A percentile compares a stretch with the other conserved stretches of the same genome.
phyloP scores from a whole-genome alignment of 1,140 invertebrate genomes.

The Drosophila pachea region DNA sequence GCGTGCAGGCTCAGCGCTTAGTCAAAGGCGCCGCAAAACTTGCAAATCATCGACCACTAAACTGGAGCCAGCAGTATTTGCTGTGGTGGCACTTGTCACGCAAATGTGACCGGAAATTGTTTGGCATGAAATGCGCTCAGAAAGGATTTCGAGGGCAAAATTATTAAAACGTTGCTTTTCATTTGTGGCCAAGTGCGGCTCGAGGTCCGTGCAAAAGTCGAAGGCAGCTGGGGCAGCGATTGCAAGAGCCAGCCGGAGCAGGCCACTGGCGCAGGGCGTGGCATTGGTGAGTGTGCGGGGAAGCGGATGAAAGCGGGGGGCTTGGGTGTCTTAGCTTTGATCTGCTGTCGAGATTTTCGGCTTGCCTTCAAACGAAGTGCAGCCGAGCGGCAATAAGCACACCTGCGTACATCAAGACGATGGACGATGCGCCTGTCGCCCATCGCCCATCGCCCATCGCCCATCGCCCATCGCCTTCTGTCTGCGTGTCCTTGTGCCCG shows the following conservation, averaged over 20 bases:
- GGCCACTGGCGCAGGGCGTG: background rate
- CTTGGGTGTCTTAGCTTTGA: constrained; percentile 55
- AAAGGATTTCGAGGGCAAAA: constrained; percentile 60
- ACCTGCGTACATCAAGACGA: constrained; percentile 69
- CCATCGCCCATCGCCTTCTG: constrained; percentile 1
- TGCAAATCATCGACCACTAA: constrained; percentile 30
- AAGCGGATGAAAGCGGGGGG: no score
- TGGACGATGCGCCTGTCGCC: constrained; percentile 26
- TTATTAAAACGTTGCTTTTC: constrained; percentile 69
- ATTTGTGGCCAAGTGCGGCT: constrained; percentile 42
- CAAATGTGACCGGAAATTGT: constrained; percentile 68
- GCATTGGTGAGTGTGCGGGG: background rate
- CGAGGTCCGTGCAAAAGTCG: constrained; percentile 34
- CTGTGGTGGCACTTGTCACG: constrained; percentile 51
- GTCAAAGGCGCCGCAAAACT: constrained; percentile 38
- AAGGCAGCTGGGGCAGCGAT: constrained; percentile 39
- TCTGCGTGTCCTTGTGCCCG: no score
- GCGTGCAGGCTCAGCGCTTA: constrained; percentile 9
- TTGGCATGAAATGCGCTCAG: constrained; percentile 45
- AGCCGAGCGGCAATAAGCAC: constrained; percentile 72
- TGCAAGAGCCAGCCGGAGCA: constrained; percentile 7
- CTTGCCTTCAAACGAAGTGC: constrained; percentile 69
- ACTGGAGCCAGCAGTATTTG: constrained; percentile 2
- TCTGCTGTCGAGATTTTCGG: constrained; percentile 71
- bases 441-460: constrained; percentile 5